Evolutionary conservation across 2,888 invertebrate species (phyloP).

Genomic region (Zhengitettix transpicula): DNA sequence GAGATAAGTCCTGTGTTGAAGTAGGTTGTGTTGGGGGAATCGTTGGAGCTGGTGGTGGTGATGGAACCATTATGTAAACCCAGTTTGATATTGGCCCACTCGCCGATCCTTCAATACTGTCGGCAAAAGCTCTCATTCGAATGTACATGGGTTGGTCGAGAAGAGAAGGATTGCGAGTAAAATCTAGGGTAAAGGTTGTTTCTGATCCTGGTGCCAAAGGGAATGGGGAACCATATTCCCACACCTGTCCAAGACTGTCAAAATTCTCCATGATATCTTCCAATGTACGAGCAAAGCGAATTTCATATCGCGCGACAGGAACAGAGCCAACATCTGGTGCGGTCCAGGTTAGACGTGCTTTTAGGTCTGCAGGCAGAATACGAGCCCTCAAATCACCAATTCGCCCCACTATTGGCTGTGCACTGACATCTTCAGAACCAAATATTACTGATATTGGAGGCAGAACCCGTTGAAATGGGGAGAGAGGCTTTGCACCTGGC

Average conservation of each 20-base stretch:
- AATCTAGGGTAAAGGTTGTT: slow-evolving; percentile 31
- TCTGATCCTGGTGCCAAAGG: slow-evolving; percentile 34
- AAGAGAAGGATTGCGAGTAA: slow-evolving; percentile 28
- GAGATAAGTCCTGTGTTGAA: slow-evolving; percentile 23
- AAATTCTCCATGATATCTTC: slow-evolving; percentile 26
- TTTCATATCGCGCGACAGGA: slow-evolving; percentile 32
- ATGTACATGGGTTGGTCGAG: slow-evolving; percentile 34
- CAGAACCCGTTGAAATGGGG: slow-evolving; percentile 33
- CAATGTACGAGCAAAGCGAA: slow-evolving; percentile 18
- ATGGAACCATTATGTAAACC: slow-evolving; percentile 32
- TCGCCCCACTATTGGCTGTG: slow-evolving; percentile 27
- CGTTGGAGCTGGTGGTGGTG: slow-evolving; percentile 33
- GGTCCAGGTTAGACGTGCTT: slow-evolving; percentile 37
- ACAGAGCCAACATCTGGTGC: slow-evolving; percentile 39
- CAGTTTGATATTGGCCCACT: slow-evolving; percentile 35
- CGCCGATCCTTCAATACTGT: slow-evolving; percentile 21
- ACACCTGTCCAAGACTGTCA: slow-evolving; percentile 26
- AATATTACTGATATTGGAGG: slow-evolving; percentile 31
- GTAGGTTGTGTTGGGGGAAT: slow-evolving; percentile 18
- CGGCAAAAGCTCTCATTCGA: slow-evolving; percentile 32
- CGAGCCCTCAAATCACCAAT: slow-evolving; percentile 37
- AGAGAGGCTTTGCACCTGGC: slow-evolving; percentile 28
- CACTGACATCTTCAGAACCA: slow-evolving; percentile 23
- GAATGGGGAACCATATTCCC: slow-evolving; percentile 29
- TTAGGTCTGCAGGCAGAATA: slow-evolving; percentile 28